Conservation (phyloP, 2,113 vertebrate genomes). For the Equus quagga region DNA sequence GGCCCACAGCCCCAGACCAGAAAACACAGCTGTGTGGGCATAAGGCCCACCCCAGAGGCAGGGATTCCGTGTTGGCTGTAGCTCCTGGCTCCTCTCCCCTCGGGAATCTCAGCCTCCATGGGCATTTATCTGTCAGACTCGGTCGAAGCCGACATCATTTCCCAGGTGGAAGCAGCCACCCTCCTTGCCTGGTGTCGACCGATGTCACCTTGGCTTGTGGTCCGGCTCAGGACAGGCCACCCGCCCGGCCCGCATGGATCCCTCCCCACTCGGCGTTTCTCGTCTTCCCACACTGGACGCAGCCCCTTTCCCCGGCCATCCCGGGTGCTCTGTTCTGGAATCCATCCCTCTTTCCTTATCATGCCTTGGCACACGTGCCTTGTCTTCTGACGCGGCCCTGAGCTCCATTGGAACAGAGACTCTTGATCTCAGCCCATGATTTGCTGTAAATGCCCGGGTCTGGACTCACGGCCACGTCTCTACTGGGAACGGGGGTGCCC, state of each 20-base stretch:
- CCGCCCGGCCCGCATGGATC: too few relatives aligned
- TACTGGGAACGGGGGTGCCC: not conserved
- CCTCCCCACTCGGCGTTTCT: not conserved
- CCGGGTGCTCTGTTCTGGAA: not conserved
- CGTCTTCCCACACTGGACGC: not conserved
- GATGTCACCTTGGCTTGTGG: too few relatives aligned
- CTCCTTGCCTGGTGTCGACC: fast-evolving
- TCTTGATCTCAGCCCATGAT: too few relatives aligned
- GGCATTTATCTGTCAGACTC: not conserved
- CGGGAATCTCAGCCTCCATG: fast-evolving
- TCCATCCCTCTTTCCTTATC: not conserved
- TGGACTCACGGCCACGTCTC: too few relatives aligned
- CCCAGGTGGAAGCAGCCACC: too few relatives aligned
- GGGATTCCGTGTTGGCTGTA: not conserved
- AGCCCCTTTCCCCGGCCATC: not conserved
- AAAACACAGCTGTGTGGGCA: not conserved
- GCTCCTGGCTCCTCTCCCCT: not conserved
- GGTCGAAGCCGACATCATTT: not conserved
- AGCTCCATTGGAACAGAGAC: not conserved
- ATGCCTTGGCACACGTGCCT: fast-evolving
- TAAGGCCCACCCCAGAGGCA: too few relatives aligned
- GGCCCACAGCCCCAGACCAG: not conserved
- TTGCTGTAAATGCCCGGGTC: fast-evolving
- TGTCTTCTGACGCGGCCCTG: fast-evolving
- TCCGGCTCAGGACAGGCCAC: too few relatives aligned